These are phyloP conservation scores for Napeogenes sylphis DNA, from an alignment of 2,888 invertebrate species.

Conservation along the genomic window DNA sequence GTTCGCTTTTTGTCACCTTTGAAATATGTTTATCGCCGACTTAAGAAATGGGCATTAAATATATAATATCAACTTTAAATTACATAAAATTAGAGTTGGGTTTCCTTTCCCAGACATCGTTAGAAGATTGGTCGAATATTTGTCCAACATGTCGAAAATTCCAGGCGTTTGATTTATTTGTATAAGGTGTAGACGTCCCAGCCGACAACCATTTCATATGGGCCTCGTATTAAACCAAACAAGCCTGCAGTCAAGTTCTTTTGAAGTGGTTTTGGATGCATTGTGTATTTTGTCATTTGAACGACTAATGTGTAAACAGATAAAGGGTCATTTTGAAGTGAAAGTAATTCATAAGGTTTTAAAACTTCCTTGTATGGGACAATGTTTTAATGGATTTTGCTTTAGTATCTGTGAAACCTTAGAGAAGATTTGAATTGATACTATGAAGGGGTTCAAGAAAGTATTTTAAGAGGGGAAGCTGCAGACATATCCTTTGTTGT, in stretches of 20 bases:
- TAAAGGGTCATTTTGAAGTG: conserved; percentile 49
- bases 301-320: conserved; percentile 58
- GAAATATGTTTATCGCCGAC: conserved; percentile 32
- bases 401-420: conserved; percentile 23
- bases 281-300: conserved; percentile 51
- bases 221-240: conserved; percentile 23
- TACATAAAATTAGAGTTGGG: conserved; percentile 12
- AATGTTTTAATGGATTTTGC: conserved; percentile 34
- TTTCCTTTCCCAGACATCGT: conserved; percentile 16
- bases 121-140: conserved; percentile 35
- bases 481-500: not conserved
- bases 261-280: conserved; percentile 33
- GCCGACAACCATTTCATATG: conserved; percentile 35
- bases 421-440: conserved; percentile 16
- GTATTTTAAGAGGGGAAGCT: conserved; percentile 15
- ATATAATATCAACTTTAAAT: conserved; percentile 20
- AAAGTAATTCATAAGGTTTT: conserved; percentile 55
- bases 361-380: conserved; percentile 35
- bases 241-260: conserved; percentile 27
- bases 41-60: conserved; percentile 10
- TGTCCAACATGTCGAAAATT: conserved; percentile 50
- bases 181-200: conserved; percentile 49
- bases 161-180: conserved; percentile 51
- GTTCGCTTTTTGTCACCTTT: conserved; percentile 36
- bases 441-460: conserved; percentile 13